phyloP scores from a whole-genome alignment of 1,140 invertebrate species.

The Wiebesia pumilae region DNA sequence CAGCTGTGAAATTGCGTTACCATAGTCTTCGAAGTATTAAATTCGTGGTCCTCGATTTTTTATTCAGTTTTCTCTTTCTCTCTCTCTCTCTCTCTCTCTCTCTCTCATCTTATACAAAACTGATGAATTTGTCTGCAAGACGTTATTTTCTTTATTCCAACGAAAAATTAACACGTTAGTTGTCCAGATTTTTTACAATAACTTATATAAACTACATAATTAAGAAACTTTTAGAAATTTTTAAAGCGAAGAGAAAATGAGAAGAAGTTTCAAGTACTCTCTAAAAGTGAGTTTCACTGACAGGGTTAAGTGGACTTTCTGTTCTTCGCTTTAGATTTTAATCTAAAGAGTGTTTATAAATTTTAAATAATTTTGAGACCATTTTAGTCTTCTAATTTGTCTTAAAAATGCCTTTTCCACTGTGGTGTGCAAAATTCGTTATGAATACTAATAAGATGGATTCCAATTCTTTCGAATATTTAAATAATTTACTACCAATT shows the following conservation, averaged over 20 bases:
- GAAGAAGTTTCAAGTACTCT: background rate
- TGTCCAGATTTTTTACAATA: background rate
- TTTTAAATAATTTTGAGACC: background rate
- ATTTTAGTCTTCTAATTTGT: background rate
- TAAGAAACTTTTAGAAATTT: constrained; percentile 2
- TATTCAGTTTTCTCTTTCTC: background rate
- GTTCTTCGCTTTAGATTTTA: background rate
- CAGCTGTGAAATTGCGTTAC: constrained; percentile 46
- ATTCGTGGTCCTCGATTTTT: background rate
- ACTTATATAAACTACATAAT: constrained; percentile 11
- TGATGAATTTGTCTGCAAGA: background rate
- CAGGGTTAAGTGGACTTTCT: constrained; percentile 3
- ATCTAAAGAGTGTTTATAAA: constrained; percentile 2
- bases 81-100: background rate
- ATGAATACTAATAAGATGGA: background rate
- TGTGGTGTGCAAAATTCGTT: background rate
- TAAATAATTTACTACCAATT: background rate
- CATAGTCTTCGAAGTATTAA: constrained; percentile 34
- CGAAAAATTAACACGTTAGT: background rate
- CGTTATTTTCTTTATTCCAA: background rate
- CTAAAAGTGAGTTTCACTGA: background rate
- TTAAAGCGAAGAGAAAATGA: constrained; percentile 1
- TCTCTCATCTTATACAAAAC: background rate
- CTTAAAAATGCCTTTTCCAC: background rate
- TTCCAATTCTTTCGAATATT: background rate